Conservation (phyloP, 2,797 vertebrate genomes). For the Hipposideros larvatus region DNA sequence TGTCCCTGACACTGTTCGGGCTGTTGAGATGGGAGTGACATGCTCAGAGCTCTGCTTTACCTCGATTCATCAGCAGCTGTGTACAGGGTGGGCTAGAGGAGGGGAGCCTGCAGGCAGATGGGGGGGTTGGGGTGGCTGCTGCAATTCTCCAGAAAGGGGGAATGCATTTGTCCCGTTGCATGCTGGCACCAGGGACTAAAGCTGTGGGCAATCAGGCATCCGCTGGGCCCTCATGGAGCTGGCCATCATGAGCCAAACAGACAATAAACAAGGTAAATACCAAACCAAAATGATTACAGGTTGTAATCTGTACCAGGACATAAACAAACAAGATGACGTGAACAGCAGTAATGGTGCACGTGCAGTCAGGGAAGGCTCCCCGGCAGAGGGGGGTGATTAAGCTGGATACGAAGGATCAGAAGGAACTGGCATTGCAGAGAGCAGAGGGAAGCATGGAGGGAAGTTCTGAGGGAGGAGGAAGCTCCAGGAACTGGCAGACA, state of each 20-base stretch:
- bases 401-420: neutral
- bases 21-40: accelerated
- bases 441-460: neutral
- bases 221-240: neutral
- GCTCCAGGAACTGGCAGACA: neutral
- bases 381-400: neutral
- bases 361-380: neutral
- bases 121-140: neutral
- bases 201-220: neutral
- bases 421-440: accelerated
- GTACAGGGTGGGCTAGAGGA: accelerated
- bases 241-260: neutral
- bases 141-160: too few relatives aligned
- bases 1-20: too few relatives aligned
- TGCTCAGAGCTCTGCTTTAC: neutral
- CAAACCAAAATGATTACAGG: neutral
- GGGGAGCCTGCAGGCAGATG: neutral
- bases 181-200: accelerated
- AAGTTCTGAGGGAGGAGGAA: neutral
- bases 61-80: accelerated
- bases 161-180: too few relatives aligned
- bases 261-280: neutral
- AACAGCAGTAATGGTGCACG: accelerated
- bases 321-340: neutral
- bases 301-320: neutral